A percentile compares a stretch with the other conserved stretches of the same genome.
These are phyloP conservation scores for Batillaria attramentaria DNA, from an alignment of 1,140 invertebrate species.

Conservation along the genomic window DNA sequence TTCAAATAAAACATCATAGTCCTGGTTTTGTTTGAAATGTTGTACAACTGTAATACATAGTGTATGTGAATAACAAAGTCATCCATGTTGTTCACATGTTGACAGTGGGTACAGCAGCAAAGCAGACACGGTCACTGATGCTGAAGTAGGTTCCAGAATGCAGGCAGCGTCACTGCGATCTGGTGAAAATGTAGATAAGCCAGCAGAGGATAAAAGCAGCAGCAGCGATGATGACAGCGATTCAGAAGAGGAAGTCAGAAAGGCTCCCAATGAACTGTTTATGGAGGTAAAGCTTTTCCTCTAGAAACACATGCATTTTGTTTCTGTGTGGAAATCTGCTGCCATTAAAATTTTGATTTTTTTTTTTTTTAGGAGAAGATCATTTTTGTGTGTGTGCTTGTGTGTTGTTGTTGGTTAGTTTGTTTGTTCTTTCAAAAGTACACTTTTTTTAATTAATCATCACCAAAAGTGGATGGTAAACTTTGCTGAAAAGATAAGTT, in stretches of 20 bases:
- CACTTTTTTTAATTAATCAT: not conserved
- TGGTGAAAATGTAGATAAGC: not conserved
- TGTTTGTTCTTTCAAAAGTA: not conserved
- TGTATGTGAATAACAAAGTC: too few species aligned
- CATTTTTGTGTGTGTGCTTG: conserved; percentile 9
- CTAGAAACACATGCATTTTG: too few species aligned
- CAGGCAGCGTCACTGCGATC: not conserved
- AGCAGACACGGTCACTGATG: too few species aligned
- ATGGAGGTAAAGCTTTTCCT: conserved; percentile 59
- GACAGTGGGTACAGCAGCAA: too few species aligned
- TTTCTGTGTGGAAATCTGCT: conserved; percentile 6
- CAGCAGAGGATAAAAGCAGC: conserved; percentile 18
- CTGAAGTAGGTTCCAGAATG: not conserved
- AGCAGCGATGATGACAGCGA: conserved; percentile 45
- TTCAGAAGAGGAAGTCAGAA: conserved; percentile 42
- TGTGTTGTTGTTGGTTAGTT: not conserved
- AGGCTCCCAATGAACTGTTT: conserved; percentile 58
- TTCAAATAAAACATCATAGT: not conserved
- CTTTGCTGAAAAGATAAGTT: too few species aligned
- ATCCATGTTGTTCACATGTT: too few species aligned
- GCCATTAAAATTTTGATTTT: not conserved
- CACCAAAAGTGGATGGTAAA: too few species aligned
- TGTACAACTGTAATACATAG: too few species aligned
- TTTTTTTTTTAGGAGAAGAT: not conserved
- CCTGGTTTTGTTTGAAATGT: too few species aligned